These are phyloP conservation scores for Tetramorium simillimum DNA, from an alignment of 1,140 invertebrate genomes.

Conservation along the genomic window DNA sequence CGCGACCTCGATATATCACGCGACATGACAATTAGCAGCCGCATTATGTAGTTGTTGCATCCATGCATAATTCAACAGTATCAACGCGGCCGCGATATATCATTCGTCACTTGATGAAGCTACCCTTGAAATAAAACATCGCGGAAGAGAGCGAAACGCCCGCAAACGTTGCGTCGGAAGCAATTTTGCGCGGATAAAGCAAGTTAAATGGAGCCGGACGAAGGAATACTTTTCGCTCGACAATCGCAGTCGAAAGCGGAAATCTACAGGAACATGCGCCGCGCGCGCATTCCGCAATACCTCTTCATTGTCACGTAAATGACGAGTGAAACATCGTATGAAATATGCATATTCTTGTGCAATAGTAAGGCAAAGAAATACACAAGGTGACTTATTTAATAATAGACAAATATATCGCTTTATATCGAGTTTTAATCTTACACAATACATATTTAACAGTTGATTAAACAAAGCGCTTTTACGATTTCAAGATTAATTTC, in stretches of 20 bases:
- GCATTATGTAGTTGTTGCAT: conserved; percentile 51
- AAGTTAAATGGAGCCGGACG: conserved; percentile 2
- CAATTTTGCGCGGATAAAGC: conserved; percentile 18
- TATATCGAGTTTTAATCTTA: neutral
- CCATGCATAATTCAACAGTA: conserved; percentile 55
- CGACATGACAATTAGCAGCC: conserved; percentile 51
- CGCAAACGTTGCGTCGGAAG: neutral
- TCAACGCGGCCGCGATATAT: conserved; percentile 43
- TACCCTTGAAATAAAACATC: conserved; percentile 44
- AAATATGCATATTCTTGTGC: neutral
- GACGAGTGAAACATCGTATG: neutral
- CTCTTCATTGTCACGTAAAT: neutral
- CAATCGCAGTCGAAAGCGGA: neutral
- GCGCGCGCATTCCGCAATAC: neutral
- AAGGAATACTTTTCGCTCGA: conserved; percentile 8
- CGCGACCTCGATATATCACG: conserved; percentile 43
- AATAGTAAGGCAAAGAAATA: neutral
- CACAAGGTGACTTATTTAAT: neutral
- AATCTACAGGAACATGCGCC: neutral
- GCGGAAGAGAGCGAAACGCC: neutral
- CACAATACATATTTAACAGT: neutral
- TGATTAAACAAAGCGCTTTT: neutral
- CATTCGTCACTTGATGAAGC: conserved; percentile 54
- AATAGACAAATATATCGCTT: neutral
- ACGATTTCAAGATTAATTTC: neutral